Conservation (phyloP, 2,113 vertebrate genomes). For the Scopus umbretta region DNA sequence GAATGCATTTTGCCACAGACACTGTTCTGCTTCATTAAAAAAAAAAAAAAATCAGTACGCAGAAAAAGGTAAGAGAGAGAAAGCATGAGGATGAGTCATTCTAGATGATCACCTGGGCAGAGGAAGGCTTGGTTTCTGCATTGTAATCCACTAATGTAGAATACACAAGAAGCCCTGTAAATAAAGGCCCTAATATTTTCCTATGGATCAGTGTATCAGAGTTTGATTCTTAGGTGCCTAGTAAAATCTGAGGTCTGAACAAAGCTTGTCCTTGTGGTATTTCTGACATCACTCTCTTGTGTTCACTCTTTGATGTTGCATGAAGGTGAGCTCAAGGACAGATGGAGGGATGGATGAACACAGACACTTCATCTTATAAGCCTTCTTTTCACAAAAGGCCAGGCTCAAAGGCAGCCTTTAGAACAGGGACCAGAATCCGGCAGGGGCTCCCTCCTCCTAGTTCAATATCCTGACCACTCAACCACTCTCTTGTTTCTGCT, state of each 20-base stretch:
- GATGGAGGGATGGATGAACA: neutral
- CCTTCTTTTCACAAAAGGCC: neutral
- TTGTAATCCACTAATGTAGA: neutral
- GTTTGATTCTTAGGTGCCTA: neutral
- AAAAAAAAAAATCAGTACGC: neutral
- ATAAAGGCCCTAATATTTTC: neutral
- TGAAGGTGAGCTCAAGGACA: neutral
- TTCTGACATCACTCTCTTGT: neutral
- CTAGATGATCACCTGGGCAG: neutral
- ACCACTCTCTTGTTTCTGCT: neutral
- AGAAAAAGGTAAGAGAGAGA: neutral
- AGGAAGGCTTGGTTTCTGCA: neutral
- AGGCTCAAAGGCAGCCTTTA: neutral
- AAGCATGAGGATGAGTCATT: neutral
- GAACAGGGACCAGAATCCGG: neutral
- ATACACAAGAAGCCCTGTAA: neutral
- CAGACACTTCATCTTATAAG: neutral
- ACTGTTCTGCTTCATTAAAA: neutral
- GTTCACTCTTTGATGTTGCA: neutral
- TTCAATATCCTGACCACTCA: neutral
- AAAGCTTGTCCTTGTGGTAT: neutral
- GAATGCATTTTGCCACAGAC: neutral
- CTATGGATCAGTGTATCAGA: neutral
- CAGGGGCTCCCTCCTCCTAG: neutral
- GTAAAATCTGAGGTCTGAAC: neutral